These are phyloP conservation scores for Hyperoplus immaculatus DNA, from an alignment of 2,797 vertebrate genomes.

Conservation along the genomic window DNA sequence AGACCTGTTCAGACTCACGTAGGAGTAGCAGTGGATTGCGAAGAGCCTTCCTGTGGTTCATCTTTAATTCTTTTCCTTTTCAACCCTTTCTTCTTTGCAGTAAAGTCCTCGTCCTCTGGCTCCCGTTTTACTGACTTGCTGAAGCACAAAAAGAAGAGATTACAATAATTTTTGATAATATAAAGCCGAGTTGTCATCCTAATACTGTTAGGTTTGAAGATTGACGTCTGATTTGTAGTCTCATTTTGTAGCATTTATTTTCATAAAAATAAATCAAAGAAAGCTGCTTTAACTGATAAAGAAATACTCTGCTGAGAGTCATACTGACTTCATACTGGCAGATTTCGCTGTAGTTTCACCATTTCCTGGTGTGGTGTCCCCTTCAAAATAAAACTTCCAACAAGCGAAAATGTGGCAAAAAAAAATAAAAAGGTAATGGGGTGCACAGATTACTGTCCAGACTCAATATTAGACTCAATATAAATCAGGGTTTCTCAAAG, in stretches of 20 bases:
- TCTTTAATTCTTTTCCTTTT: conserved; percentile 80
- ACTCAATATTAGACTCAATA: too few species aligned
- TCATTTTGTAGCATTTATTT: not conserved
- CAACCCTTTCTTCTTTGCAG: conserved; percentile 66
- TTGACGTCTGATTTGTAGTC: not conserved
- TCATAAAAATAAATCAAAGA: not conserved
- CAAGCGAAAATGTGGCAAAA: too few species aligned
- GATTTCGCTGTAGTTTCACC: too few species aligned
- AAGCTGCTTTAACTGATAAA: too few species aligned
- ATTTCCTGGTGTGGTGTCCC: too few species aligned
- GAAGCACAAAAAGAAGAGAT: conserved; percentile 10
- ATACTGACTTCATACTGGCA: not conserved
- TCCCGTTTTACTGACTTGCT: conserved; percentile 69
- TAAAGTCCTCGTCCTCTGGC: conserved; percentile 72
- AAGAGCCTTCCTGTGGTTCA: conserved; percentile 48
- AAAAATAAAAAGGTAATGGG: too few species aligned
- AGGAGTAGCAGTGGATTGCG: conserved; percentile 13
- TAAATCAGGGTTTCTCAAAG: too few species aligned
- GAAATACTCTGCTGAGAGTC: too few species aligned
- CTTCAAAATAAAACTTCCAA: too few species aligned
- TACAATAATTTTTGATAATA: not conserved
- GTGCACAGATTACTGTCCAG: too few species aligned
- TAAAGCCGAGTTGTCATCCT: not conserved
- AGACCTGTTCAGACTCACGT: conserved; percentile 63
- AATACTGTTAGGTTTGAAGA: not conserved